Base-by-base conservation (phyloP, 2,113 vertebrate genomes). In the Sceloporus tristichus region DNA sequence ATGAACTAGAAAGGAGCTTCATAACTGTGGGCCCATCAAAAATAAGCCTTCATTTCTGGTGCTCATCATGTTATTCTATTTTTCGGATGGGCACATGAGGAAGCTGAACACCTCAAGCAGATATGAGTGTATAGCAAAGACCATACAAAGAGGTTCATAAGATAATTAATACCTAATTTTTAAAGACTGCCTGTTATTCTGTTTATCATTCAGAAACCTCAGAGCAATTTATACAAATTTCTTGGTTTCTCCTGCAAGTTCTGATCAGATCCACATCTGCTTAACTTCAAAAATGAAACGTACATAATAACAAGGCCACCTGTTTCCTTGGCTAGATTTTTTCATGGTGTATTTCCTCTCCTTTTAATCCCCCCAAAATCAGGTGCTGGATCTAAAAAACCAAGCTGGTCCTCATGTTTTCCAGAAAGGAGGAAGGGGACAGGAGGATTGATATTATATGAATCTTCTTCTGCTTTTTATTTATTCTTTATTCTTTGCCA, bases 401-500 rank as follows among this genome's bases (percentile, higher is more conserved):
- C 38, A 5, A 11, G 82, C 5, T 87, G 27, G 18, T 65, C 42
- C 84, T 54, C 56, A 88, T 54, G 42, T 11, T 89, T 25, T 6
- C 82, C 91, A 48, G 21, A 85, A 92, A 91, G 40, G 25, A 92
- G 54, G 56, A 29, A 85, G 85, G 21, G 18, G 77, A 79, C 70
- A 86, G 76, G 90, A 90, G 6, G 14, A 84, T 85, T 85, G 65
- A 66, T 40, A 91, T 91, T 53, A 40, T 14, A 84, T 65, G 27
- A 14, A 56, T 86, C 82, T 68, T 91, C 29, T 86, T 79, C 59
- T 71, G 59, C 34, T 65, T n/a, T 81, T 85, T 91, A 91, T 91
- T 53, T 86, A 90, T 59, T 62, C 59, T 62, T 77, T 82, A 88
- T 87, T 91, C 84, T 94, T 91, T 93, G 88, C 82, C 71, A 92